These are phyloP conservation scores for Aegithalos caudatus DNA, from an alignment of 2,113 vertebrate species.

Conservation along the genomic window DNA sequence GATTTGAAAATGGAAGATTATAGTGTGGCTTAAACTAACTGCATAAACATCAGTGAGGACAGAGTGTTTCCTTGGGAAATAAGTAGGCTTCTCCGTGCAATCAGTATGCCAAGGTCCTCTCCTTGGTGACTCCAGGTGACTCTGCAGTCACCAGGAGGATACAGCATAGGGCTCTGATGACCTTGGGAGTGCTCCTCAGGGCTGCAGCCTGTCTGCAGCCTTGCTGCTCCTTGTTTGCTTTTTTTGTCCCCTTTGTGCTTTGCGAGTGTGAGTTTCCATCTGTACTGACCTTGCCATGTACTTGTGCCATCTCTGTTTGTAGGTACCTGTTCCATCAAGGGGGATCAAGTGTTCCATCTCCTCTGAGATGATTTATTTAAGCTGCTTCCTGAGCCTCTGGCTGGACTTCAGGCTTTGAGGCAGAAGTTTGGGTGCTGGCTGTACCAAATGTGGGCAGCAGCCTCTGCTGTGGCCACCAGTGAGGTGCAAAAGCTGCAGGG, in stretches of 20 bases:
- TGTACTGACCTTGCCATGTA: fast-evolving
- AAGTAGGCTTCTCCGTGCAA: not conserved
- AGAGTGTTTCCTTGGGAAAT: slow-evolving; percentile 41
- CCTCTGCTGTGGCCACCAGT: fast-evolving
- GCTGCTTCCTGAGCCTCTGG: not conserved
- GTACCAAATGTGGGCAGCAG: not conserved
- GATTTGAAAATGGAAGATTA: not conserved
- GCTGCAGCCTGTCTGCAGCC: not conserved
- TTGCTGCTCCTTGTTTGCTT: not conserved
- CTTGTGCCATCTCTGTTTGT: not conserved
- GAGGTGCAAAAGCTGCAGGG: not conserved
- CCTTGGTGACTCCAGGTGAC: slow-evolving; percentile 34
- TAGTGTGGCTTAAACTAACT: not conserved
- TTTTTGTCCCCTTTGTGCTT: not conserved
- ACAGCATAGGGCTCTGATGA: not conserved
- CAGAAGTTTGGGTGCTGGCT: not conserved
- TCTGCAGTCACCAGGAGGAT: not conserved
- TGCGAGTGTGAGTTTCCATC: not conserved
- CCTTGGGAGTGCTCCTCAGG: not conserved
- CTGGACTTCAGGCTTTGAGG: not conserved
- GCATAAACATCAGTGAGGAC: not conserved
- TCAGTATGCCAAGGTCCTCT: not conserved
- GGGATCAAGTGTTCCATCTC: not conserved
- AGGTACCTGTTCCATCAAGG: not conserved
- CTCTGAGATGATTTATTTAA: not conserved